Evolutionary conservation across 2,113 vertebrate genomes (phyloP).

Genomic region (Zapornia atra): DNA sequence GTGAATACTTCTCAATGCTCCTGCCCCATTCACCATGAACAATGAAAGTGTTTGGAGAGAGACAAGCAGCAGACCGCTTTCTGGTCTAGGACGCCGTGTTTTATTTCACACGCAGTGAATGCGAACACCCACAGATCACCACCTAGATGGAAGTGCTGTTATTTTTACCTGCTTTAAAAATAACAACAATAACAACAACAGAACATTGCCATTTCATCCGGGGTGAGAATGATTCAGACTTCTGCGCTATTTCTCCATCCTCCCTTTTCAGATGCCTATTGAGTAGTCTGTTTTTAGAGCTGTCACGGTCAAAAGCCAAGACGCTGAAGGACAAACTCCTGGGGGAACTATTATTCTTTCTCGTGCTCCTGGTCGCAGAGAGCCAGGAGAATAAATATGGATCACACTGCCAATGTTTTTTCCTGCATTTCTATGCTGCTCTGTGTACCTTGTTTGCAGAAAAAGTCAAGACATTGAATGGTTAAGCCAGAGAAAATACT

Average conservation of each 20-base stretch:
- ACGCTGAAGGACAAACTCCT: slow-evolving; percentile 3
- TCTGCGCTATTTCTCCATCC: not conserved
- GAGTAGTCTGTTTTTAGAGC: slow-evolving; percentile 32
- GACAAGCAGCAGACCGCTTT: not conserved
- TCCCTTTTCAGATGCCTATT: not conserved
- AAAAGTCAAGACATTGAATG: not conserved
- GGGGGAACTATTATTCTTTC: not conserved
- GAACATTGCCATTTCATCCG: slow-evolving; percentile 23
- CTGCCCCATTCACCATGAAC: not conserved
- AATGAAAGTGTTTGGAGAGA: not conserved
- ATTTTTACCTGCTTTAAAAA: slow-evolving; percentile 70
- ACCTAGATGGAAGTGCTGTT: not conserved
- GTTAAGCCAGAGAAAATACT: not conserved
- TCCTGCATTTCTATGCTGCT: not conserved
- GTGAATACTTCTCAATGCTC: not conserved
- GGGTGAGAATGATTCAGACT: slow-evolving; percentile 55
- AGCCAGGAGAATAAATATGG: not conserved
- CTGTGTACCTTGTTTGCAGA: not conserved
- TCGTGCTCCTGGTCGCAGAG: not conserved
- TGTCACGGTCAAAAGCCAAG: not conserved
- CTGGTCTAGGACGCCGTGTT: not conserved
- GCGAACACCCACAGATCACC: slow-evolving; percentile 18
- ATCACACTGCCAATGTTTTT: not conserved
- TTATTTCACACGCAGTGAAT: not conserved
- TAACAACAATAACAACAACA: slow-evolving; percentile 58